Conservation (phyloP, 2,113 vertebrate genomes). For the Microtus montanus region DNA sequence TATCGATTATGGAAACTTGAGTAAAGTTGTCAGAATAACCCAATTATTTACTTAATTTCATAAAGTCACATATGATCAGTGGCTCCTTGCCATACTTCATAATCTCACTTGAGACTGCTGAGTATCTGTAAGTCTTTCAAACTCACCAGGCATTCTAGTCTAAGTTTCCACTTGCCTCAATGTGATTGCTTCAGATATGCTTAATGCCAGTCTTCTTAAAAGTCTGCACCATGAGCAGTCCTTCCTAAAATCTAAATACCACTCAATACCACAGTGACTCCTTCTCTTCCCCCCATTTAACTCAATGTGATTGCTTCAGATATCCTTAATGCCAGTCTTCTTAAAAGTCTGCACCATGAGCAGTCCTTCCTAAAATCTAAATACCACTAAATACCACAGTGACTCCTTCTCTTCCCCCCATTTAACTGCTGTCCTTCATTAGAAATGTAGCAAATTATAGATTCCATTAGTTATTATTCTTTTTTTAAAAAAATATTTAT, state of each 20-base stretch:
- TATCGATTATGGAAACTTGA: not conserved
- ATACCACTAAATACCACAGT: too few species aligned
- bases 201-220: not conserved
- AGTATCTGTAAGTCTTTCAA: fast-evolving
- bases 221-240: not conserved
- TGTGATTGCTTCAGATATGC: fast-evolving
- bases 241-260: not conserved
- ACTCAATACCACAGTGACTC: not conserved
- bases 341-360: too few species aligned
- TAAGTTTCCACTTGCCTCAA: not conserved
- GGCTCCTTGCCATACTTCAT: too few species aligned
- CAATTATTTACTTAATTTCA: not conserved
- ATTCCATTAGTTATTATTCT: not conserved
- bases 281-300: not conserved
- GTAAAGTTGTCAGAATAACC: not conserved
- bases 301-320: too few species aligned
- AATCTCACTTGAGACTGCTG: not conserved
- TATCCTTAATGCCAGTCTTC: too few species aligned
- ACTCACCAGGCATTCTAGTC: not conserved
- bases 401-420: not conserved
- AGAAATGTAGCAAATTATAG: not conserved
- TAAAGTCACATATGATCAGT: not conserved
- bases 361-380: too few species aligned
- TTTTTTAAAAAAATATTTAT: too few species aligned
- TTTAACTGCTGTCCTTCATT: not conserved